These are phyloP conservation scores for Glossophaga mutica DNA, from an alignment of 2,797 vertebrate genomes.

Conservation along the genomic window DNA sequence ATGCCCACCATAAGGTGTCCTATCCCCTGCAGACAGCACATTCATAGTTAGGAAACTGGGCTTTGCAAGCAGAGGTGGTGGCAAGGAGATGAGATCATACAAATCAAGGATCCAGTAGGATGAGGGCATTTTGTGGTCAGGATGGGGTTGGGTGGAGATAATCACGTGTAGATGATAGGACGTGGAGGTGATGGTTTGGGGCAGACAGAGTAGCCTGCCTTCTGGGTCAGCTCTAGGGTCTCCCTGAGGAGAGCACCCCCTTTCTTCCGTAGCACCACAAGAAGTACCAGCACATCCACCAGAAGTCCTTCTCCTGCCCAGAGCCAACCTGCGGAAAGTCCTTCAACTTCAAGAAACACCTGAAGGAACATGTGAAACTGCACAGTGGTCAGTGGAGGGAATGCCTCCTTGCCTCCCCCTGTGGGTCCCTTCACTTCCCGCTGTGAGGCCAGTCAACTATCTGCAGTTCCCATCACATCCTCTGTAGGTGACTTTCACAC, in stretches of 20 bases:
- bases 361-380: conserved; percentile 88
- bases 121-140: neutral
- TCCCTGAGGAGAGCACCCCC: neutral
- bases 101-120: neutral
- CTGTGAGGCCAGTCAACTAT: neutral
- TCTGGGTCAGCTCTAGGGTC: neutral
- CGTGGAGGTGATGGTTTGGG: fast-evolving
- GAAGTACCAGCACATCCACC: conserved; percentile 88
- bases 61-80: neutral
- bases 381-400: conserved; percentile 83
- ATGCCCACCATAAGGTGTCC: no score
- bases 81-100: neutral
- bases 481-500: neutral
- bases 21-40: neutral
- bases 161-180: neutral
- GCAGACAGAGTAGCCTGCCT: neutral
- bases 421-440: neutral
- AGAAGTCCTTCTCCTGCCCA: conserved; percentile 87
- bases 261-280: conserved; percentile 82
- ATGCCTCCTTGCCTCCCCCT: neutral
- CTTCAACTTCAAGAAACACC: conserved; percentile 88
- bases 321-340: conserved; percentile 83
- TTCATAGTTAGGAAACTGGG: neutral
- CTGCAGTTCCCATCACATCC: neutral
- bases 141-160: neutral